Percentiles rank a stretch among this genome's conserved stretches.
These are phyloP conservation scores for Eubasilissa regina DNA, from an alignment of 1,140 invertebrate species.

Conservation along the genomic window DNA sequence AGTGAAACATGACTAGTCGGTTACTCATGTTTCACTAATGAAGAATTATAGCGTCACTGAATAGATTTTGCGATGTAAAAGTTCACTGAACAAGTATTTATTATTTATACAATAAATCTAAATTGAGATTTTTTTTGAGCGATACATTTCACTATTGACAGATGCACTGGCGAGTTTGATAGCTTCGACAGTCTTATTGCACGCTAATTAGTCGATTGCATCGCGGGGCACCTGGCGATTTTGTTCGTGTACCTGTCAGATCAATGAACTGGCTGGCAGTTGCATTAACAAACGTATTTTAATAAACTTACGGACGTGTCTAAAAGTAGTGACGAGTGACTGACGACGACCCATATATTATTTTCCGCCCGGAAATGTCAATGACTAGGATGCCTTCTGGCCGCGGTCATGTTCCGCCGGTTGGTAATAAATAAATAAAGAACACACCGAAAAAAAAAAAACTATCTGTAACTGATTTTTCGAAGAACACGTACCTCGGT, in stretches of 20 bases:
- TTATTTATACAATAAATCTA: no score
- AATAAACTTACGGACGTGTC: constrained; percentile 12
- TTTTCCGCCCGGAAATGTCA: constrained; percentile 36
- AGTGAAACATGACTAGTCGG: no score
- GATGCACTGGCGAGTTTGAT: background rate
- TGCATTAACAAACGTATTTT: background rate
- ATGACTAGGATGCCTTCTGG: background rate
- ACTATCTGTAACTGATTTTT: background rate
- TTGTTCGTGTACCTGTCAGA: constrained; percentile 7
- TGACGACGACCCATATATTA: constrained; percentile 22
- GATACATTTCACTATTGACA: background rate
- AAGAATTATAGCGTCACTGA: no score
- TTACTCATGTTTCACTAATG: no score
- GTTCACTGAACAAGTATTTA: no score
- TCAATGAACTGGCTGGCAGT: constrained; percentile 10
- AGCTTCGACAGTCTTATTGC: no score
- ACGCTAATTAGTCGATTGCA: background rate
- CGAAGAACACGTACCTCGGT: constrained; percentile 21
- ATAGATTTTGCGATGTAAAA: no score
- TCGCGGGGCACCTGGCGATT: background rate
- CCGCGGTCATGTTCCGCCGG: background rate
- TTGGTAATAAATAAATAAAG: background rate
- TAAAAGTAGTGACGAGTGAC: background rate
- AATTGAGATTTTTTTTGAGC: no score
- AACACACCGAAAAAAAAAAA: background rate